These are phyloP conservation scores for Hemistola chrysoprasaria DNA, from an alignment of 2,888 invertebrate genomes.

Conservation along the genomic window DNA sequence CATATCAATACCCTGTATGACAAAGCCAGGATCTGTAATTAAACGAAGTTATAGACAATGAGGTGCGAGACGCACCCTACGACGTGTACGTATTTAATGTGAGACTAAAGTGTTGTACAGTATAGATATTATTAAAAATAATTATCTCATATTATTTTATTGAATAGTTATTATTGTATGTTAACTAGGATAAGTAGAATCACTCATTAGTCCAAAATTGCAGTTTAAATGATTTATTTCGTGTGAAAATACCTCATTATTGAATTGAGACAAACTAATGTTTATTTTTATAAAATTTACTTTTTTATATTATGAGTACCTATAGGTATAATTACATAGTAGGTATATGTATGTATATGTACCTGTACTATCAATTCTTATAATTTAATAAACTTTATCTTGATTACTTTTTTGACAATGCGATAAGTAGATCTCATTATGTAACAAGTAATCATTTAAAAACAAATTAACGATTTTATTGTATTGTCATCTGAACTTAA, in stretches of 20 bases:
- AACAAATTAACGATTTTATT: too few relatives aligned
- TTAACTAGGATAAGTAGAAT: conserved; percentile 70
- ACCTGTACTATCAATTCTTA: too few relatives aligned
- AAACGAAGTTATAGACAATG: conserved; percentile 56
- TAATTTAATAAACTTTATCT: too few relatives aligned
- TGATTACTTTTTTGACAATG: too few relatives aligned
- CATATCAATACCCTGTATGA: conserved; percentile 71
- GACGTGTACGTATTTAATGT: conserved; percentile 63
- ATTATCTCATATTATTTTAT: conserved; percentile 58
- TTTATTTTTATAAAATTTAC: conserved; percentile 5
- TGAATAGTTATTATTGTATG: conserved; percentile 44
- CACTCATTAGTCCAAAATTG: conserved; percentile 74
- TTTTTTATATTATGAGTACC: neutral
- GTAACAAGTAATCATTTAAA: too few relatives aligned
- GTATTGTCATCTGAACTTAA: too few relatives aligned
- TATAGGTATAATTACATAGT: neutral
- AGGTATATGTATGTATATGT: too few relatives aligned
- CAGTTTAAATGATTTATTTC: conserved; percentile 69
- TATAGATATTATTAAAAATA: conserved; percentile 71
- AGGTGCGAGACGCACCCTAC: conserved; percentile 45
- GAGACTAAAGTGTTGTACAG: conserved; percentile 78
- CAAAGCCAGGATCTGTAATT: conserved; percentile 50
- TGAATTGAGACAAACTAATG: conserved; percentile 25
- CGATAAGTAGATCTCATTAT: too few relatives aligned
- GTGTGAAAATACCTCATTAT: conserved; percentile 41